Conservation (phyloP, 2,888 invertebrate genomes). For the Drosophila meridionalis region DNA sequence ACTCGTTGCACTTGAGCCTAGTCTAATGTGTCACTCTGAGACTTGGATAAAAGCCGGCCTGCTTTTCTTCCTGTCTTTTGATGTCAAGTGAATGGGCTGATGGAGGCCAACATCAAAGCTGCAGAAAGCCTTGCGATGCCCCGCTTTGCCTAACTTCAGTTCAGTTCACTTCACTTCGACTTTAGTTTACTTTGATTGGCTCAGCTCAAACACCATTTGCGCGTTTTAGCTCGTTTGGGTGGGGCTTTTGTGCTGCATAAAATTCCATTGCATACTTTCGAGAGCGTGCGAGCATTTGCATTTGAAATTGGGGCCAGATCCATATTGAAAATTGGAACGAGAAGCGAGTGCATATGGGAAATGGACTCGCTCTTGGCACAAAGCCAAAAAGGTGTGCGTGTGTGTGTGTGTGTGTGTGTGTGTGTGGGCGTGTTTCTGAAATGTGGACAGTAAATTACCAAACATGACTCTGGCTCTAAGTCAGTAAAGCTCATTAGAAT, state of each 20-base stretch:
- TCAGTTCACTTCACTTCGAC: neutral
- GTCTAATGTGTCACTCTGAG: slow-evolving; percentile 22
- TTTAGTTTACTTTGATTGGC: slow-evolving; percentile 30
- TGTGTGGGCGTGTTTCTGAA: slow-evolving; percentile 23
- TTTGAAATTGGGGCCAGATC: slow-evolving; percentile 34
- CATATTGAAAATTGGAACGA: slow-evolving; percentile 43
- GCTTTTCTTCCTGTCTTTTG: slow-evolving; percentile 23
- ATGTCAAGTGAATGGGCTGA: slow-evolving; percentile 39
- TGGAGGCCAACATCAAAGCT: slow-evolving; percentile 10
- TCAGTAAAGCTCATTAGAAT: slow-evolving; percentile 75
- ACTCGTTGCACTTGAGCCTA: slow-evolving; percentile 11
- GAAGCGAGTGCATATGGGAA: slow-evolving; percentile 12
- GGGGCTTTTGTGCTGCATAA: slow-evolving; percentile 25
- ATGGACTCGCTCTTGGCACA: slow-evolving; percentile 23
- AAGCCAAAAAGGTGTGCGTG: slow-evolving; percentile 32
- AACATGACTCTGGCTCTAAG: slow-evolving; percentile 55
- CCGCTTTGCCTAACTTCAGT: slow-evolving; percentile 14
- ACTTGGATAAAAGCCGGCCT: slow-evolving; percentile 20
- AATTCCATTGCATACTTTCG: slow-evolving; percentile 43
- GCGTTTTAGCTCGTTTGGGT: slow-evolving; percentile 3
- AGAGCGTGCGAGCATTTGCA: slow-evolving; percentile 38
- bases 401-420: slow-evolving; percentile 15
- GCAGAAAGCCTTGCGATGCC: slow-evolving; percentile 3
- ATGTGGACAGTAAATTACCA: slow-evolving; percentile 65
- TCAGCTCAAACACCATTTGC: slow-evolving; percentile 7